Evolutionary conservation across 2,797 vertebrate species (phyloP), one percentile per base, ranked within the genome.

Genomic region (Cercopithecus diana): DNA sequence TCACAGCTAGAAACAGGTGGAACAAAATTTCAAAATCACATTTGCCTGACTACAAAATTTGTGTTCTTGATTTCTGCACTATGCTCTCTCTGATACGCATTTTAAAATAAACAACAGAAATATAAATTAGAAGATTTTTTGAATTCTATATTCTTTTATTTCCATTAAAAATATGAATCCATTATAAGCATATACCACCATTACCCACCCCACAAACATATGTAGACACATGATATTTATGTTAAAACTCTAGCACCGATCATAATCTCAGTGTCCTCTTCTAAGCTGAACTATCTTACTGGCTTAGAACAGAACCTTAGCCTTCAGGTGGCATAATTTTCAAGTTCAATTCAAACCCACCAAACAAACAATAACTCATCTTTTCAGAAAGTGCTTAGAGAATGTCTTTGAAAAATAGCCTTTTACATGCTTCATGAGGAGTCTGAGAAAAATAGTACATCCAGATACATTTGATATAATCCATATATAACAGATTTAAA

Each of bases 21-120:
- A 90, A 70, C 72, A 52, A 43, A 95, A 61, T 82, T 64, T 88
- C 41, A 57, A 75, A 92, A 30, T 86, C 14, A 45, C 24, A 55
- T 86, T 90, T 22, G 28, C 75, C 17, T 70, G 52, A 76, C 43
- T 83, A 19, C 67, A 20, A 70, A 82, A 73, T 1, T 6, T 83
- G 10, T 5, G 7, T 36, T 79, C 6, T 93, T 90, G 20, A 89
- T 87, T 43, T 39, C 14, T n/a, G 0, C 14, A 28, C 5, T 45
- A 43, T 75, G 33, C 1, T 43, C 1, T 93, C 33, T 86, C 10
- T 82, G 39, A 55, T 36, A 58, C 33, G 58, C 19, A 13, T 67
- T 88, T 84, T 20, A n/a, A 92, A 72, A 90, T 41, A 91, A 70
- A n/a, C 4, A 61, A 79, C 1, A 26, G 48, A 41, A 90, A 75